These are phyloP conservation scores for Nannoperca obscura DNA, from an alignment of 2,797 vertebrate species.

Conservation along the genomic window DNA sequence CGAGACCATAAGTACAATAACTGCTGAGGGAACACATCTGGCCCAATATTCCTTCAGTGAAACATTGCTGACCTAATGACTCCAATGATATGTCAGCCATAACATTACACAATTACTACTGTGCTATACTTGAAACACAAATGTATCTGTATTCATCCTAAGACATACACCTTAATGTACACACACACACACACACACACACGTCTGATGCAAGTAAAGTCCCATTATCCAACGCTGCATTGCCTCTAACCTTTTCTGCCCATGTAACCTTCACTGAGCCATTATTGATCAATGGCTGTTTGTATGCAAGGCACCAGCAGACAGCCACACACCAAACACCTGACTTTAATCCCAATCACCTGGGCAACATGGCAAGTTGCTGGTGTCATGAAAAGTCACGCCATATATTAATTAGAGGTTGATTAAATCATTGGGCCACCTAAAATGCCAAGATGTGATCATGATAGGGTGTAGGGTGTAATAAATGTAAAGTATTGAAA, in stretches of 20 bases:
- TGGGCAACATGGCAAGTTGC: not conserved
- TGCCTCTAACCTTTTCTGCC: not conserved
- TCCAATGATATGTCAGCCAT: not conserved
- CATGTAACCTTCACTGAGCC: slow-evolving; percentile 35
- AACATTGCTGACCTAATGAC: not conserved
- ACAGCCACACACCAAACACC: slow-evolving; percentile 32
- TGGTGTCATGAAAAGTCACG: slow-evolving; percentile 10
- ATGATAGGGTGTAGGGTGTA: not conserved
- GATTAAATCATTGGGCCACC: not conserved
- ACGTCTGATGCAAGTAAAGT: not conserved
- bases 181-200: not conserved
- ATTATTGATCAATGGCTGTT: slow-evolving; percentile 62
- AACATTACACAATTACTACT: not conserved
- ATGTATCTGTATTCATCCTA: not conserved
- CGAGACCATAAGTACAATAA: not conserved
- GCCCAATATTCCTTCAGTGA: not conserved
- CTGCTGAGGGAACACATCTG: not conserved
- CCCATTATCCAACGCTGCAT: not conserved
- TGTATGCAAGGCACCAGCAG: slow-evolving; percentile 53
- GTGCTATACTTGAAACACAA: not conserved
- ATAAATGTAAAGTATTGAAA: too few relatives aligned
- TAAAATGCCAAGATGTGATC: not conserved
- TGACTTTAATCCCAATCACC: slow-evolving; percentile 53
- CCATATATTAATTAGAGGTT: not conserved
- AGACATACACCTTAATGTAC: not conserved